Evolutionary conservation across 2,113 vertebrate species (phyloP).

Genomic region (Indri indri): DNA sequence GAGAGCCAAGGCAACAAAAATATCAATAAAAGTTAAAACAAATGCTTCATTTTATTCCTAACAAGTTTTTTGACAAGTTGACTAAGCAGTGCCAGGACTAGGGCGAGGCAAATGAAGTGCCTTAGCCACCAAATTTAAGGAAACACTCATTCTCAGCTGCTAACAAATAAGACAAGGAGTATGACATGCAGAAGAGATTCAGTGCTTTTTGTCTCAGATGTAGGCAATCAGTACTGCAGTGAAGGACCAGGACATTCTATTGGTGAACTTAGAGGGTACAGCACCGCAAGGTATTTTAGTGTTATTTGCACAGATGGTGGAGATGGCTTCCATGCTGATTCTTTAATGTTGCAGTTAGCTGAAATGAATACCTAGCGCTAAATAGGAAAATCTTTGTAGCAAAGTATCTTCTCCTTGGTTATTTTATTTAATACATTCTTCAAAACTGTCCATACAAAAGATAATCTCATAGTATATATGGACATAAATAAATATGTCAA

Average conservation of each 20-base stretch:
- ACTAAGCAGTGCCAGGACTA: background rate
- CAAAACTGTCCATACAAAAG: background rate
- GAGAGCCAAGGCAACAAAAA: background rate
- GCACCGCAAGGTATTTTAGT: background rate
- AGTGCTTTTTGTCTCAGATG: background rate
- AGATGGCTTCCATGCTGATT: background rate
- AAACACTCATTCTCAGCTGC: background rate
- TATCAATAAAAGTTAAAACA: background rate
- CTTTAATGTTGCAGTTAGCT: background rate
- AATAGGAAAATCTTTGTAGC: background rate
- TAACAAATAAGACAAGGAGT: background rate
- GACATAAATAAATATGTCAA: background rate
- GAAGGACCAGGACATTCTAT: background rate
- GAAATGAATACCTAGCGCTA: background rate
- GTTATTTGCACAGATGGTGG: background rate
- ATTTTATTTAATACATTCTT: background rate
- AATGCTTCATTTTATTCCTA: slow-evolving; percentile 5
- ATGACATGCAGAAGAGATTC: background rate
- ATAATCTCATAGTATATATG: background rate
- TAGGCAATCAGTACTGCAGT: background rate
- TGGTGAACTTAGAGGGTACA: background rate
- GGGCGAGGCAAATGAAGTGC: background rate
- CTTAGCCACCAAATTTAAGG: background rate
- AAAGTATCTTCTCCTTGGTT: background rate
- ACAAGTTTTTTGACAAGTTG: background rate